Evolutionary conservation across 2,113 vertebrate genomes (phyloP).

Genomic region (Hystrix brachyura): DNA sequence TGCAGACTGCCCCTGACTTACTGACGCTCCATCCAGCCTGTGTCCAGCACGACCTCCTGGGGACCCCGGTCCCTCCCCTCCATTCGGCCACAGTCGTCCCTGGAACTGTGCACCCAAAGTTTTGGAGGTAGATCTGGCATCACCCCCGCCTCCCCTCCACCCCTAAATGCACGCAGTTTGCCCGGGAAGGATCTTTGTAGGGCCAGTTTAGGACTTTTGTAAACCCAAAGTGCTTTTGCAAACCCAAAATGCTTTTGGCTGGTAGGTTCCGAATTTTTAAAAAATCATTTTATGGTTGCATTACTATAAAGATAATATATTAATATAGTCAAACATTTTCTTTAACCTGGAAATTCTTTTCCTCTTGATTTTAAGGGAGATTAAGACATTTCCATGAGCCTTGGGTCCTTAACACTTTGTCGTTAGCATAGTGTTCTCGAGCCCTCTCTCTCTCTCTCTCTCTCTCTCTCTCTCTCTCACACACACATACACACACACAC

Average conservation of each 20-base stretch:
- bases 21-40: background rate
- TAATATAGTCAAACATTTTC: constrained; percentile 11
- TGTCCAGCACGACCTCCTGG: too few relatives aligned
- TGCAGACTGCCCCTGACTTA: background rate
- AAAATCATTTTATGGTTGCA: background rate
- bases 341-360: background rate
- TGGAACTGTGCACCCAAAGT: background rate
- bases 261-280: background rate
- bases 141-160: background rate
- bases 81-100: background rate
- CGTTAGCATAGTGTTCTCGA: background rate
- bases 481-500: background rate
- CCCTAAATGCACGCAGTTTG: background rate
- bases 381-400: background rate
- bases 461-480: background rate
- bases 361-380: constrained; percentile 27
- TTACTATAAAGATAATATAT: background rate
- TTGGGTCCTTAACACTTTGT: background rate
- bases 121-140: background rate
- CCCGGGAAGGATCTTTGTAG: background rate
- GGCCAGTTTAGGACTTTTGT: background rate
- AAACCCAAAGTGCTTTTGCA: background rate
- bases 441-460: too few relatives aligned
- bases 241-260: background rate
- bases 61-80: background rate